phyloP scores from a whole-genome alignment of 2,113 vertebrate species.

The Chunga burmeisteri region DNA sequence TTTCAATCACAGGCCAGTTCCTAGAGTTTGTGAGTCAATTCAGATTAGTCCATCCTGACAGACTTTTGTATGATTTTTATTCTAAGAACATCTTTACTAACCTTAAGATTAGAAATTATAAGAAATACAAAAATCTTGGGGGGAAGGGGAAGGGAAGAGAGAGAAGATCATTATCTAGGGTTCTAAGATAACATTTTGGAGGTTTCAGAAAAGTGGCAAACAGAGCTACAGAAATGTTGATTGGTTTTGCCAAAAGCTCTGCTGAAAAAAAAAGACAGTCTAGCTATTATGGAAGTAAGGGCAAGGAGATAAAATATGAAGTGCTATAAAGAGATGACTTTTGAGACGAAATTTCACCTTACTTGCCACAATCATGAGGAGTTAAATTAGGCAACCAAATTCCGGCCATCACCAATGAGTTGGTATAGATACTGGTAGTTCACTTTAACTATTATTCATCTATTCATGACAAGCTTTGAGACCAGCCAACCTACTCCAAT shows the following conservation, averaged over 20 bases:
- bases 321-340: neutral
- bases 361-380: neutral
- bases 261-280: neutral
- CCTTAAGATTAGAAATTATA: conserved; percentile 1
- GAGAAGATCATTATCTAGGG: neutral
- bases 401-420: neutral
- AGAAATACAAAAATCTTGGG: neutral
- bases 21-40: conserved; percentile 1
- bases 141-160: neutral
- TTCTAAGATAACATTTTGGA: neutral
- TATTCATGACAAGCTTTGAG: neutral
- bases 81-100: conserved; percentile 11
- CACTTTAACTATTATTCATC: neutral
- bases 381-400: neutral
- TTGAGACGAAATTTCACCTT: neutral
- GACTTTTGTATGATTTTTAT: neutral
- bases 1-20: neutral
- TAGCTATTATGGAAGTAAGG: neutral
- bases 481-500: neutral
- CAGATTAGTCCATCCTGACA: neutral
- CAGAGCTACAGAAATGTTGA: neutral
- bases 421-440: neutral
- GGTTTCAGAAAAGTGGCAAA: neutral
- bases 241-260: neutral
- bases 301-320: neutral